Conservation (phyloP, 2,888 invertebrate species). For the Caenorhabditis drosophilae region DNA sequence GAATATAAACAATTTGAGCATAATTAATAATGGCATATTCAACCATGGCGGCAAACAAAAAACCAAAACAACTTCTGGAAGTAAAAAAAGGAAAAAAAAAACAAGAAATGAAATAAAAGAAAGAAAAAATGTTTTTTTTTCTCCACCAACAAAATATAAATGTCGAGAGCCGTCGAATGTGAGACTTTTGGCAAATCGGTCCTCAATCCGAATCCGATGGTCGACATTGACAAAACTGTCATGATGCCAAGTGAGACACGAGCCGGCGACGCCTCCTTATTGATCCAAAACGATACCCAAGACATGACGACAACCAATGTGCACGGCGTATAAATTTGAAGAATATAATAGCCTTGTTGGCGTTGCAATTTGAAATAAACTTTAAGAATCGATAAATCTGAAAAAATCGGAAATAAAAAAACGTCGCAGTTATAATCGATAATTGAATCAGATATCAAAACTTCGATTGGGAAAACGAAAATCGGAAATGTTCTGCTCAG, state of each 20-base stretch:
- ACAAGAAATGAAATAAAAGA: too few relatives aligned
- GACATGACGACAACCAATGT: conserved; percentile 71
- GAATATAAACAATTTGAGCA: conserved; percentile 58
- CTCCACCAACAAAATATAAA: conserved; percentile 77
- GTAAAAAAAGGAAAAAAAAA: neutral
- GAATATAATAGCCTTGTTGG: conserved; percentile 77
- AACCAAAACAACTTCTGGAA: conserved; percentile 58
- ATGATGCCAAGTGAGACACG: conserved; percentile 83
- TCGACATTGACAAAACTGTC: conserved; percentile 84
- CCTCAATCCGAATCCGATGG: conserved; percentile 78
- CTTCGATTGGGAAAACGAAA: conserved; percentile 42
- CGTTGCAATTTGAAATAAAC: conserved; percentile 81
- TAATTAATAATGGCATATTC: conserved; percentile 64
- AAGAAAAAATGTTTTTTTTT: too few relatives aligned
- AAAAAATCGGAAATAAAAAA: neutral
- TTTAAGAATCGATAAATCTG: conserved; percentile 72
- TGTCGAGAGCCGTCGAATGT: conserved; percentile 85
- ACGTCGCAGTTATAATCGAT: neutral
- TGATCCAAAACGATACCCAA: conserved; percentile 78
- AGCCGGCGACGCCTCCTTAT: conserved; percentile 81
- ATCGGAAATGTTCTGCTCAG: conserved; percentile 59
- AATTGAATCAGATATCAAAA: conserved; percentile 7
- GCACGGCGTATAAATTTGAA: conserved; percentile 74
- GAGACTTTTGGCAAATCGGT: conserved; percentile 84
- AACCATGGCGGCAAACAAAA: conserved; percentile 60